Base-by-base conservation (phyloP, 2,113 vertebrate genomes). In the Catagonus wagneri region DNA sequence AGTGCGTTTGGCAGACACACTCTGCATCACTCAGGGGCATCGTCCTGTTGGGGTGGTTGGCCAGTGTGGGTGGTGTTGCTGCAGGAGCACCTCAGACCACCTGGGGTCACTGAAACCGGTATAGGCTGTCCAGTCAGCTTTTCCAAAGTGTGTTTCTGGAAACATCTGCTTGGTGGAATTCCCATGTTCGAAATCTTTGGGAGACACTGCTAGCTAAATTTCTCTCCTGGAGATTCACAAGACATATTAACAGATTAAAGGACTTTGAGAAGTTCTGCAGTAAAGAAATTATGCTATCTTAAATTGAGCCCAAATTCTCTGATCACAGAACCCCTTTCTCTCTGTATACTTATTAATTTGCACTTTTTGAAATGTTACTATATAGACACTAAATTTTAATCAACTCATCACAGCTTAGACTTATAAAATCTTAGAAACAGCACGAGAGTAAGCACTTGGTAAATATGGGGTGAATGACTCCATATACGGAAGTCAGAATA, bases 341-440 rank as follows among this genome's bases (percentile, higher is more conserved):
- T 80, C 36, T 90, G 74, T 54, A 89, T 6, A 61, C 3, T 76
- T 91, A 61, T 60, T 95, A 69, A 32, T 1, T 4, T 65, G 19
- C 50, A 94, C 12, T 80, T 85, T 68, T 74, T 34, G 27, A 84
- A 88, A 75, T 36, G 0, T 25, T 54, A 39, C 36, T 11, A 2
- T 44, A 63, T 95, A 92, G 36, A 65, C n/a, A 23, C 16, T 84
- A 68, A 60, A 39, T 80, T 84, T 65, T 54, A 79, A 72, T 60
- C 39, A 44, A 66, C 0, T 81, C 10, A 54, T 27, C 14, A 25
- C 25, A 80, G 34, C 15, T 63, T 60, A 61, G 76, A 90, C 72
- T 75, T 89, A n/a, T 32, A 96, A 39, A 96, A 34, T 60, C 39
- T 84, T 58, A 69, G 13, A 81, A 80, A 63, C 34, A 81, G 61